These are phyloP conservation scores for Synanthedon tipuliformis DNA, from an alignment of 2,888 invertebrate species.

Conservation along the genomic window DNA sequence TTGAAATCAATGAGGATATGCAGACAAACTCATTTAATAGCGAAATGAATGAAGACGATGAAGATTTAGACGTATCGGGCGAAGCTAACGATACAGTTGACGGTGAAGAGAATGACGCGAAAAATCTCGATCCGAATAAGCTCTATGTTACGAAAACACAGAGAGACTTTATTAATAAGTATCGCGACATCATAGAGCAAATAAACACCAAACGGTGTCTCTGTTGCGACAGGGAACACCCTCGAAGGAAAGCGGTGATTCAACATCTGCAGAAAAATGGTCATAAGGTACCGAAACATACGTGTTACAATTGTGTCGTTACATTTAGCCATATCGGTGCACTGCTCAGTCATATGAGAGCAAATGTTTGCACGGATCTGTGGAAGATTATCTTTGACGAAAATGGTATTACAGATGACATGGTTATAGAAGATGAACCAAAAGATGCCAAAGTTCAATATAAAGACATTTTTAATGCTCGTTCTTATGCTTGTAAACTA, in stretches of 20 bases:
- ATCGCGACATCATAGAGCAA: slow-evolving; percentile 58
- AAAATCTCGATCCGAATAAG: slow-evolving; percentile 48
- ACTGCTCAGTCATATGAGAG: slow-evolving; percentile 62
- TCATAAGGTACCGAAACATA: slow-evolving; percentile 71
- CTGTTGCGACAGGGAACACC: slow-evolving; percentile 59
- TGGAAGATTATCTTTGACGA: slow-evolving; percentile 66
- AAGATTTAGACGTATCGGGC: slow-evolving; percentile 26
- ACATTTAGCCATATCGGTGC: slow-evolving; percentile 68
- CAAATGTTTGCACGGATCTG: slow-evolving; percentile 57
- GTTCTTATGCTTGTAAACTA: slow-evolving; percentile 61
- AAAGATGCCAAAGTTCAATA: slow-evolving; percentile 49
- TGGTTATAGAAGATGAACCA: slow-evolving; percentile 53
- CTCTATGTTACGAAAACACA: slow-evolving; percentile 54
- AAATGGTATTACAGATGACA: slow-evolving; percentile 58
- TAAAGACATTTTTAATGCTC: slow-evolving; percentile 63
- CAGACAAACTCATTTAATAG: slow-evolving; percentile 44
- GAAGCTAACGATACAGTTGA: slow-evolving; percentile 38
- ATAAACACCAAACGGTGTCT: slow-evolving; percentile 62
- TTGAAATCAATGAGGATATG: slow-evolving; percentile 61
- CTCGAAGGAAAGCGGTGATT: slow-evolving; percentile 63
- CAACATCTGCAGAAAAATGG: slow-evolving; percentile 68
- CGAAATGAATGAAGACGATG: slow-evolving; percentile 45
- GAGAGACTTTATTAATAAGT: slow-evolving; percentile 54
- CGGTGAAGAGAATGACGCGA: slow-evolving; percentile 19
- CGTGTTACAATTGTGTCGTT: slow-evolving; percentile 73